Evolutionary conservation across 2,888 invertebrate species (phyloP), one percentile per base, ranked within the genome.

Genomic region (Gari tellinella): DNA sequence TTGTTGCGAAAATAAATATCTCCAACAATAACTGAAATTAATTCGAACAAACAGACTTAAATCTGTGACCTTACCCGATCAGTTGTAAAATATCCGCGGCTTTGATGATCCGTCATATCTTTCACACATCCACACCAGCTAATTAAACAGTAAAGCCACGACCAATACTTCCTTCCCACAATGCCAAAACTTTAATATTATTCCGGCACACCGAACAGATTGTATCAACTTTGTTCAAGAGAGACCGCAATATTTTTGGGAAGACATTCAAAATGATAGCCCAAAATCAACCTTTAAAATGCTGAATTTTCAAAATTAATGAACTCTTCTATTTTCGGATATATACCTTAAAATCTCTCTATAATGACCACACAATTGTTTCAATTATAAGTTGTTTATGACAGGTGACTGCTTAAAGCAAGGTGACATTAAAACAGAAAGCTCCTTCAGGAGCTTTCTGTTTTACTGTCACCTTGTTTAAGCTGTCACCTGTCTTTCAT

Each of bases 211-310:
- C 26, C n/a, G n/a, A n/a, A n/a, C 25, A 26, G 51, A 51, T 51
- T 51, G 51, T 51, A 51, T 51, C 51, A 31, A 51, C 25, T 5
- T 48, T 12, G 21, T 23, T 51, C 31, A 25, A 25, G 51, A 25
- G 26, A 23, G 51, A 15, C 23, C 10, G 4, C 25, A 26, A 51
- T 25, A 26, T 51, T 51, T 31, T 12, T 17, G 31, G 26, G 51
- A 51, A 51, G 26, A 23, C 23, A 51, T 51, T 51, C 26, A 51
- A 51, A 19, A n/a, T 51, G 51, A 31, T 31, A 31, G 31, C 31
- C 4, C 31, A 31, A 31, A 7, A n/a, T n/a, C n/a, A n/a, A n/a
- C n/a, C n/a, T n/a, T n/a, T n/a, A n/a, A n/a, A n/a, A n/a, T n/a
- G n/a, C n/a, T n/a, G n/a, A n/a, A n/a, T n/a, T n/a, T n/a, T n/a